A percentile compares a stretch with the other conserved stretches of the same genome.
These are phyloP conservation scores for Drosophila melanosoma DNA, from an alignment of 2,888 invertebrate species.

Conservation along the genomic window DNA sequence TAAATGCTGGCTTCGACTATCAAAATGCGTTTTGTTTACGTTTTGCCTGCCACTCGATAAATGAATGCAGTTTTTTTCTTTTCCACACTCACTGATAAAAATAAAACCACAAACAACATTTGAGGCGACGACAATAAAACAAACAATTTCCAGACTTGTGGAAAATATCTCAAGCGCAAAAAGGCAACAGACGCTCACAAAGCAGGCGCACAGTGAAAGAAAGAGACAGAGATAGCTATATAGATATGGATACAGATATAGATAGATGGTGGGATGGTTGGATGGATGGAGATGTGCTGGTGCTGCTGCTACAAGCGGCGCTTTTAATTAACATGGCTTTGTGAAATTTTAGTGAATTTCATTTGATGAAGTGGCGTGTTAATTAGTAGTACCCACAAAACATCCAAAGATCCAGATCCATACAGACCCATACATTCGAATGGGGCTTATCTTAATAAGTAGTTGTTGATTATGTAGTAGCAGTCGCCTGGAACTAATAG, in stretches of 20 bases:
- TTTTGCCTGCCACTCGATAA: conserved; percentile 50
- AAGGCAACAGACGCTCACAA: conserved; percentile 27
- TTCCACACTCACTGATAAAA: conserved; percentile 60
- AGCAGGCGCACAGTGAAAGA: neutral
- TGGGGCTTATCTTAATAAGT: conserved; percentile 8
- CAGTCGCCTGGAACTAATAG: conserved; percentile 32
- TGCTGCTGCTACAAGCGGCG: conserved; percentile 12
- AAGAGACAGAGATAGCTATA: neutral
- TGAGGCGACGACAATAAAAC: conserved; percentile 52
- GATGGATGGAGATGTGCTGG: conserved; percentile 1
- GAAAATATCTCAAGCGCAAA: conserved; percentile 69
- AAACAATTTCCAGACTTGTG: conserved; percentile 68
- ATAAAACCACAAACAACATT: conserved; percentile 70
- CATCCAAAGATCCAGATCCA: conserved; percentile 28
- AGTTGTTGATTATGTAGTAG: conserved; percentile 8
- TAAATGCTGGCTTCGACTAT: conserved; percentile 18
- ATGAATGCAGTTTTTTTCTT: conserved; percentile 48
- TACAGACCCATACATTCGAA: neutral
- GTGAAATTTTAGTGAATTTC: conserved; percentile 66
- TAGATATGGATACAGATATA: neutral
- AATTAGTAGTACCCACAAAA: conserved; percentile 33
- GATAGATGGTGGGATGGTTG: neutral
- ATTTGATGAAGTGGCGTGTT: conserved; percentile 56
- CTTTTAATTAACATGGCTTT: conserved; percentile 69
- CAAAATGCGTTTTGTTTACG: conserved; percentile 59